Percentiles rank a stretch among this genome's conserved stretches.
phyloP scores from a whole-genome alignment of 92 coral and sea anemone species.

The Porites evermanni region DNA sequence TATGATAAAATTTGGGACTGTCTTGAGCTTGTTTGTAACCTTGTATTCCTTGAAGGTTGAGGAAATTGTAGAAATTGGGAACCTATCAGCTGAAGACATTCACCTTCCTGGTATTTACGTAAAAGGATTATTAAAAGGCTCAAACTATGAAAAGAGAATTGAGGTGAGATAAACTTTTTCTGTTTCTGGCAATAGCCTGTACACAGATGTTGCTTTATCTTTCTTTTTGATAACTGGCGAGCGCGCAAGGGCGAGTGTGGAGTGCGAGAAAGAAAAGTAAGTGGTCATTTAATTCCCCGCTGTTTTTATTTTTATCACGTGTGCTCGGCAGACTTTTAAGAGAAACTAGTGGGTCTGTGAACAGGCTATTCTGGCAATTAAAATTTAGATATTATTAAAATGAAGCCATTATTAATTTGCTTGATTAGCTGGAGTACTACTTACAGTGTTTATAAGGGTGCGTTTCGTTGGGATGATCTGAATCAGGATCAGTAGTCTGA shows the following conservation, averaged over 20 bases:
- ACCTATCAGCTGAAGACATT: constrained; percentile 89
- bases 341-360: no score
- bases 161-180: constrained; percentile 64
- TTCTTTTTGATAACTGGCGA: no score
- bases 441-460: background rate
- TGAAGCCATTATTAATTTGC: no score
- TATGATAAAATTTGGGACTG: no score
- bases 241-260: no score
- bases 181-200: background rate
- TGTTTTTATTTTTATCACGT: no score
- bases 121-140: constrained; percentile 85
- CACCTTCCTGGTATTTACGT: constrained; percentile 94
- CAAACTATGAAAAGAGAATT: constrained; percentile 86
- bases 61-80: constrained; percentile 93
- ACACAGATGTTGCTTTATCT: no score
- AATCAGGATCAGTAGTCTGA: no score
- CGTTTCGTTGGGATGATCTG: background rate
- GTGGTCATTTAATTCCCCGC: no score
- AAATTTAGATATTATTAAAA: no score
- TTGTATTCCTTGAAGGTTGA: constrained; percentile 71
- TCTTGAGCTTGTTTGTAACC: background rate
- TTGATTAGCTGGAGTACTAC: background rate
- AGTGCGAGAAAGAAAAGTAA: no score
- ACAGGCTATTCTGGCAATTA: background rate
- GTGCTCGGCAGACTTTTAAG: background rate